These are phyloP conservation scores for Sinhomidia bicolor DNA, from an alignment of 2,888 invertebrate species.

Conservation along the genomic window DNA sequence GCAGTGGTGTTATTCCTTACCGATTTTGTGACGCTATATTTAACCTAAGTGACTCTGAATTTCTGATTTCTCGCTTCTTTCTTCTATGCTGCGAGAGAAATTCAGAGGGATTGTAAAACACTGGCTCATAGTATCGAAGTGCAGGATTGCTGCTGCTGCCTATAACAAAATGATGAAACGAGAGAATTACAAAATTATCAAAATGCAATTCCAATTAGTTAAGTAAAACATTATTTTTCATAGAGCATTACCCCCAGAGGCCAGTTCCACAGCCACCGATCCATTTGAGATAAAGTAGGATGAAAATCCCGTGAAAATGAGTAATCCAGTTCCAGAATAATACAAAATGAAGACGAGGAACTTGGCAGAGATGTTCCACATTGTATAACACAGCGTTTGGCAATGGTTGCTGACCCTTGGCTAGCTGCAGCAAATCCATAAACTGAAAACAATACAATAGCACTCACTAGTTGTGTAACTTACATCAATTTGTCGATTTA, in stretches of 20 bases:
- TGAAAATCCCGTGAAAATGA: slow-evolving; percentile 47
- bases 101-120: slow-evolving; percentile 86
- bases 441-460: slow-evolving; percentile 25
- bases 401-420: slow-evolving; percentile 55
- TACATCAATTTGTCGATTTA: no score
- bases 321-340: slow-evolving; percentile 62
- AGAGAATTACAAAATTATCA: background rate
- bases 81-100: slow-evolving; percentile 83
- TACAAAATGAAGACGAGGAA: slow-evolving; percentile 65
- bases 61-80: slow-evolving; percentile 81
- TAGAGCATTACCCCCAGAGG: slow-evolving; percentile 41
- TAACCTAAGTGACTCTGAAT: slow-evolving; percentile 70
- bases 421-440: slow-evolving; percentile 58
- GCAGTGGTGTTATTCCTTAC: slow-evolving; percentile 15
- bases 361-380: slow-evolving; percentile 62
- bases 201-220: background rate
- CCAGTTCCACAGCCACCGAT: slow-evolving; percentile 60
- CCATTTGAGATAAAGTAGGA: slow-evolving; percentile 53
- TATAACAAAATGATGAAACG: background rate
- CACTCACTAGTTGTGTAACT: no score
- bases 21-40: slow-evolving; percentile 70
- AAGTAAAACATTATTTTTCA: background rate
- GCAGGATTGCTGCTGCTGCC: slow-evolving; percentile 60
- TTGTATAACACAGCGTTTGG: slow-evolving; percentile 62
- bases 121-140: slow-evolving; percentile 88